Percentiles rank a stretch among this genome's conserved stretches.
Evolutionary conservation across 2,113 vertebrate species (phyloP).

Genomic region (Vulpes lagopus): DNA sequence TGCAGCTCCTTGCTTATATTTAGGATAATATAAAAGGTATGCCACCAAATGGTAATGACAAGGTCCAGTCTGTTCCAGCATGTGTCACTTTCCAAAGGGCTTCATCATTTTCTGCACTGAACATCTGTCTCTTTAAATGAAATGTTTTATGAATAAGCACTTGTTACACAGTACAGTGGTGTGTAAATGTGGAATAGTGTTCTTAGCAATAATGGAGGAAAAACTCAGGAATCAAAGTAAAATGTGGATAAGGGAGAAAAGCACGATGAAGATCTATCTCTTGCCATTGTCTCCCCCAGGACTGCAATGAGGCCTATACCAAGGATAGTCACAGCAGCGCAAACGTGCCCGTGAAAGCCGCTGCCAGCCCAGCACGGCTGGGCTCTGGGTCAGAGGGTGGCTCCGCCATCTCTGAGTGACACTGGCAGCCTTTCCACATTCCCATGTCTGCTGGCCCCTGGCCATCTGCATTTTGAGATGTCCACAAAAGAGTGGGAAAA

Average conservation of each 20-base stretch:
- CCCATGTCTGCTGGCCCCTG: conserved; percentile 38
- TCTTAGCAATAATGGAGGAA: background rate
- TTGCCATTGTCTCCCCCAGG: fast-evolving
- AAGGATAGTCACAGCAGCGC: too few species aligned
- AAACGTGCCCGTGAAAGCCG: too few species aligned
- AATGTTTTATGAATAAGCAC: background rate
- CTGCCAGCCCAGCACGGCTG: background rate
- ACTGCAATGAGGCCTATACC: fast-evolving
- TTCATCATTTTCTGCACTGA: fast-evolving
- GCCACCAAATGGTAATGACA: too few species aligned
- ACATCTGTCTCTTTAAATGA: background rate
- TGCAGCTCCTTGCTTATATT: background rate
- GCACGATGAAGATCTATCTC: background rate
- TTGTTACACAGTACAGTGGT: background rate
- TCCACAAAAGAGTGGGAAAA: conserved; percentile 75
- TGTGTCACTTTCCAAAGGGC: background rate
- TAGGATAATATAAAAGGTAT: background rate
- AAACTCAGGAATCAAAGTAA: background rate
- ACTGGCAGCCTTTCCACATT: conserved; percentile 39
- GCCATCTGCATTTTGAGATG: conserved; percentile 79
- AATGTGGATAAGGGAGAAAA: background rate
- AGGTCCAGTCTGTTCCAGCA: background rate
- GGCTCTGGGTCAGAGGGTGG: background rate
- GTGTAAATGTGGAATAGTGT: background rate
- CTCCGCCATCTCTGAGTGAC: background rate